Base-by-base conservation (phyloP, 2,113 vertebrate genomes). In the Ginglymostoma cirratum region DNA sequence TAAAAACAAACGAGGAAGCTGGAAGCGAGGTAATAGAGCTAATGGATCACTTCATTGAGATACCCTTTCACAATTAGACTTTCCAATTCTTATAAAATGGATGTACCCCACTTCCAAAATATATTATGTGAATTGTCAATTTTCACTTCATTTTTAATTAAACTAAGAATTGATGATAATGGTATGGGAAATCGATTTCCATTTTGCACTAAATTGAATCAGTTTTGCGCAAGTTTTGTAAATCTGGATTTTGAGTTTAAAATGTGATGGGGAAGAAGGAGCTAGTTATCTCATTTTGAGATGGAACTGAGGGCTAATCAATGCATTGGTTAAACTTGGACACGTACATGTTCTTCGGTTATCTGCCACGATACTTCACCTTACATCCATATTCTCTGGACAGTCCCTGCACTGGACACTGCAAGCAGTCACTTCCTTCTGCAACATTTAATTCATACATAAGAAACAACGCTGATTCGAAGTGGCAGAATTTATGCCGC, bases 401-500 rank as follows among this genome's bases (percentile, higher is more conserved):
- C 30, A 92, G 17, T 65, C 55, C 55, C 7, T 61, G 87, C 55
- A 8, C 61, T 42, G 61, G 65, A 67, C 55, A 65, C 17, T 92
- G 55, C 87, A 55, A 17, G 8, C 55, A 24, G 66, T 93, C 89
- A 66, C 19, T 19, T 38, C 61, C 34, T 93, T 93, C 89, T 93
- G 61, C 89, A 93, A 93, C 89, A 93, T 93, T 93, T 93, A 92
- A 61, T 93, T 93, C 66, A 93, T 66, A 93, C 89, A 93, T 66
- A 93, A 61, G 89, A 93, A 93, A 93, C 89, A 93, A 65, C 61
- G 89, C 61, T 93, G 89, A 93, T 93, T 93, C 61, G 89, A 93
- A 93, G 55, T 66, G 89, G 89, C 89, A 93, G 89, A 93, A 93
- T 93, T 93, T 93, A 93, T 93, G 89, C 89, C 89, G 89, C 89